These are phyloP conservation scores for Pagetopsis macropterus DNA, from an alignment of 2,797 vertebrate species.

Conservation along the genomic window DNA sequence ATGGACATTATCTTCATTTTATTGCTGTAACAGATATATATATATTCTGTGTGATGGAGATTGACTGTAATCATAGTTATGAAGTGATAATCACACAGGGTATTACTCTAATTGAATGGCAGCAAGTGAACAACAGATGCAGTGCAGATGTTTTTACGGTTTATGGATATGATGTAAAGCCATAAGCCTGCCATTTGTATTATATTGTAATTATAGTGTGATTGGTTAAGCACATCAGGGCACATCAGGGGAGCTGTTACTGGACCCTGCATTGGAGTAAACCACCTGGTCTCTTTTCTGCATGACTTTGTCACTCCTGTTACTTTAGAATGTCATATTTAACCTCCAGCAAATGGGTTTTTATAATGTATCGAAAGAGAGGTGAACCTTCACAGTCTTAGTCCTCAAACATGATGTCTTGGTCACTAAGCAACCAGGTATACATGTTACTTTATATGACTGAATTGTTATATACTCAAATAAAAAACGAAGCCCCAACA, in stretches of 20 bases:
- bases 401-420: not conserved
- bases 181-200: not conserved
- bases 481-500: not conserved
- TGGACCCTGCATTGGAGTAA: not conserved
- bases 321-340: not conserved
- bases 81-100: not conserved
- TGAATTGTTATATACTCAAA: not conserved
- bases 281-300: not conserved
- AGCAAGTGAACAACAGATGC: not conserved
- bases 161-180: not conserved
- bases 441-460: not conserved
- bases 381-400: too few species aligned
- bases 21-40: not conserved
- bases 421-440: not conserved
- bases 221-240: not conserved
- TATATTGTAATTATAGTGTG: not conserved
- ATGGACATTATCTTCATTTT: not conserved
- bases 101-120: slow-evolving; percentile 14
- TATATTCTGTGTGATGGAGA: not conserved
- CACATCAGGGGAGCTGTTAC: not conserved
- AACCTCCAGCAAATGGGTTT: too few species aligned
- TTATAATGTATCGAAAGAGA: too few species aligned
- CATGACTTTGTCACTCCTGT: not conserved
- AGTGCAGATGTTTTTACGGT: not conserved
- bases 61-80: slow-evolving; percentile 5